Percentiles rank a stretch among this genome's conserved stretches.
Evolutionary conservation across 2,888 invertebrate species (phyloP).

Genomic region (Xestobium rufovillosum): DNA sequence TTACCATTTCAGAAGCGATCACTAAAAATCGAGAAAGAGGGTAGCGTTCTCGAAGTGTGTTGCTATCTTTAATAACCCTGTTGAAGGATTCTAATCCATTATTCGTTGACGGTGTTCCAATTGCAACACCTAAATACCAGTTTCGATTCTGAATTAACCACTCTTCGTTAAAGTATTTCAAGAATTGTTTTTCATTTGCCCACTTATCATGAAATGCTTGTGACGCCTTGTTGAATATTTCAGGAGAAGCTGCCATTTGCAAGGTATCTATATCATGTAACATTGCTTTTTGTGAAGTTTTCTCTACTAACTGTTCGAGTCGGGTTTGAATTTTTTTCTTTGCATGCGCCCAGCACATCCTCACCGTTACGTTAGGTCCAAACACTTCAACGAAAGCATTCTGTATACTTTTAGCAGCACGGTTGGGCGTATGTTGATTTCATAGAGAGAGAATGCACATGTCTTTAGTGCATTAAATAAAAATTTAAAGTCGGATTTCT

Average conservation of each 20-base stretch:
- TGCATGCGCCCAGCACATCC: slow-evolving; percentile 11
- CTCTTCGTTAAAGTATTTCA: slow-evolving; percentile 15
- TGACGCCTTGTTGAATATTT: slow-evolving; percentile 5
- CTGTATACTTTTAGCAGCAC: slow-evolving; percentile 23
- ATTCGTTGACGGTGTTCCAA: slow-evolving; percentile 7
- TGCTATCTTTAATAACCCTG: slow-evolving; percentile 11
- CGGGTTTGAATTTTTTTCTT: slow-evolving; percentile 8
- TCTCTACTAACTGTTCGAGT: slow-evolving; percentile 10
- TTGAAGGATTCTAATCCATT: slow-evolving; percentile 11
- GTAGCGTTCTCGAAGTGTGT: slow-evolving; percentile 11
- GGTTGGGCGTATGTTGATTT: slow-evolving; percentile 16
- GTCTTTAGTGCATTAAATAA: slow-evolving; percentile 20
- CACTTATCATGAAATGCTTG: slow-evolving; percentile 5
- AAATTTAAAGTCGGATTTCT: slow-evolving; percentile 22
- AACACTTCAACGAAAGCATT: slow-evolving; percentile 16
- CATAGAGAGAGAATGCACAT: slow-evolving; percentile 7
- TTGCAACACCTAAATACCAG: slow-evolving; percentile 11
- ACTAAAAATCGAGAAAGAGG: slow-evolving; percentile 9
- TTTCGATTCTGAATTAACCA: slow-evolving; percentile 15
- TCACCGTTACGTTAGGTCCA: slow-evolving; percentile 13
- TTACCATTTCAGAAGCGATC: slow-evolving; percentile 5
- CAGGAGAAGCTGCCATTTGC: slow-evolving; percentile 5
- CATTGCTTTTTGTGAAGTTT: too few relatives aligned
- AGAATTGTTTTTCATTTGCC: slow-evolving; percentile 4
- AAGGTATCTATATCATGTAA: slow-evolving; percentile 4